Evolutionary conservation across 2,888 invertebrate species (phyloP).

Genomic region (Harmothoe impar): DNA sequence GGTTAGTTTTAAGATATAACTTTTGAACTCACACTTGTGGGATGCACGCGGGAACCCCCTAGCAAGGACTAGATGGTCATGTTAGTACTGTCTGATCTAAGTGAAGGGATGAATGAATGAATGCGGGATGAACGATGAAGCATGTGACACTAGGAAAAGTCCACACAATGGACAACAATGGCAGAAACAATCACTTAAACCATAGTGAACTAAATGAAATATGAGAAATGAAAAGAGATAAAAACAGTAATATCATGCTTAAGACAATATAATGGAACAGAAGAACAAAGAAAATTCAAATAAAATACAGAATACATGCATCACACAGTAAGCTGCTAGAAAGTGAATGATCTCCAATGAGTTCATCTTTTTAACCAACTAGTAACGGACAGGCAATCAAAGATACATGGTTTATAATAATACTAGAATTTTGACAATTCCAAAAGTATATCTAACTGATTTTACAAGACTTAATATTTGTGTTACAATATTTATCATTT

Average conservation of each 20-base stretch:
- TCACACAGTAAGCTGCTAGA: background rate
- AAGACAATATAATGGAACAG: background rate
- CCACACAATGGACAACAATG: background rate
- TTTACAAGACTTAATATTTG: background rate
- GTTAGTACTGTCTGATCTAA: background rate
- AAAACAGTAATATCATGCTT: background rate
- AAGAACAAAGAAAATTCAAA: background rate
- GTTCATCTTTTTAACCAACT: background rate
- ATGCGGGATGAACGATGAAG: constrained; percentile 22
- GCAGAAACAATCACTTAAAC: background rate
- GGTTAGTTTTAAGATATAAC: constrained; percentile 18
- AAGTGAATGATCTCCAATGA: background rate
- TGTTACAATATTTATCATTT: too few relatives aligned
- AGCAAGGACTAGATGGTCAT: background rate
- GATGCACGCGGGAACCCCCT: background rate
- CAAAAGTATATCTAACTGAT: background rate
- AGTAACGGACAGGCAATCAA: background rate
- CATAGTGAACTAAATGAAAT: background rate
- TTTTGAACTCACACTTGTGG: background rate
- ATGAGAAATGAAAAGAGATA: too few relatives aligned
- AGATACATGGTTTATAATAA: background rate
- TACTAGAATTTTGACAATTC: background rate
- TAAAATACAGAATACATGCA: background rate
- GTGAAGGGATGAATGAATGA: background rate
- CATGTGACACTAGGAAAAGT: background rate